These are phyloP conservation scores for Germaria angustata DNA, from an alignment of 2,888 invertebrate species.

Conservation along the genomic window DNA sequence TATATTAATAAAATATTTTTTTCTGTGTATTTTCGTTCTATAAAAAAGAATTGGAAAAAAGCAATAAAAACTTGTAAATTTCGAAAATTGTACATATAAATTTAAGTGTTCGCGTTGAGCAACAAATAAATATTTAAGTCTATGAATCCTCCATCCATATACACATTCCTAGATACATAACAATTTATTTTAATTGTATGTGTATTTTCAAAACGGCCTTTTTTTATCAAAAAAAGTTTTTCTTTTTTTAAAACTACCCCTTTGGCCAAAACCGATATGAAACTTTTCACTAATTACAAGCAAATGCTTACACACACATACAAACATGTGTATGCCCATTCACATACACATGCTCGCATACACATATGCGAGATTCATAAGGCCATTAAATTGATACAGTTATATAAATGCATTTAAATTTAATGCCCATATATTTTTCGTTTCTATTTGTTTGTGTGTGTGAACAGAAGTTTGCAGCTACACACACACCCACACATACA, in stretches of 20 bases:
- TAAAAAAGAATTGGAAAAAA: not conserved
- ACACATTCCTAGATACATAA: not conserved
- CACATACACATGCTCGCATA: not conserved
- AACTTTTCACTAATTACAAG: conserved; percentile 34
- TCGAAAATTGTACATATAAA: not conserved
- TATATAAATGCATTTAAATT: not conserved
- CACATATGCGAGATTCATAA: not conserved
- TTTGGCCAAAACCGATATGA: conserved; percentile 29
- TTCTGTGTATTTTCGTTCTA: conserved; percentile 25
- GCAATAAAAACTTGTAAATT: not conserved
- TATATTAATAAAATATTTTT: conserved; percentile 60
- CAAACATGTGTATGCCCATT: not conserved
- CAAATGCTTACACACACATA: conserved; percentile 1
- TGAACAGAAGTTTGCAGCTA: not conserved
- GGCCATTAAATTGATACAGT: conserved; percentile 16
- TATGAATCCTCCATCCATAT: conserved; percentile 6
- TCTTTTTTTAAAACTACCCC: conserved; percentile 31
- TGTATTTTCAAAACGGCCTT: conserved; percentile 10
- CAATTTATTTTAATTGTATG: conserved; percentile 15
- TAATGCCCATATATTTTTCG: not conserved
- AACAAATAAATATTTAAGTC: not conserved
- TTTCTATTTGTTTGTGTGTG: not conserved
- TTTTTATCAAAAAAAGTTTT: not conserved
- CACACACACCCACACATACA: not conserved
- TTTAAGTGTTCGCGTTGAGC: conserved; percentile 1